Evolutionary conservation across 2,113 vertebrate genomes (phyloP).

Genomic region (Stomatorhinus ivindoensis): DNA sequence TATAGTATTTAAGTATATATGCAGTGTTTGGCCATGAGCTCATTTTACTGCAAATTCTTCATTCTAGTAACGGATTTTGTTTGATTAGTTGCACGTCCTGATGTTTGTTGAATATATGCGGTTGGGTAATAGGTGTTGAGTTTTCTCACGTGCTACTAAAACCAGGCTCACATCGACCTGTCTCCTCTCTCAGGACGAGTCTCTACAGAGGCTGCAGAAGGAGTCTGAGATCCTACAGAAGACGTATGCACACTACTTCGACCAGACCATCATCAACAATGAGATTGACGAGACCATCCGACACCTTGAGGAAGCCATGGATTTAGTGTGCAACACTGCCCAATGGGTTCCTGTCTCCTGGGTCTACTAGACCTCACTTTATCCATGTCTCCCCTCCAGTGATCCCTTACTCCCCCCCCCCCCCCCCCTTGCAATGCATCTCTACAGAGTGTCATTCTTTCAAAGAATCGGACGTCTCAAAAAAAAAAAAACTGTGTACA

Average conservation of each 20-base stretch:
- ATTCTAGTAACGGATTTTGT: not conserved
- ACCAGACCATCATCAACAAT: slow-evolving; percentile 99
- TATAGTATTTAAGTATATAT: not conserved
- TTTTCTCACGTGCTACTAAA: not conserved
- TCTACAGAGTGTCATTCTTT: slow-evolving; percentile 53
- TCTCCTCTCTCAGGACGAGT: slow-evolving; percentile 73
- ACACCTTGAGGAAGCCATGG: slow-evolving; percentile 94
- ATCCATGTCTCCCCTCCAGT: not conserved
- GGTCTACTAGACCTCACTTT: slow-evolving; percentile 59
- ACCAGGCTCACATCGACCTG: not conserved
- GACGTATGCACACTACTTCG: slow-evolving; percentile 97
- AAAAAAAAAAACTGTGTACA: not conserved
- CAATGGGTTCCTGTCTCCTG: slow-evolving; percentile 98
- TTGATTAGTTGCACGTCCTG: not conserved
- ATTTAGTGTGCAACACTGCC: slow-evolving; percentile 84
- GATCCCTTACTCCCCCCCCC: slow-evolving; percentile 14
- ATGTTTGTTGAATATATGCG: not conserved
- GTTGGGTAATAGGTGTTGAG: not conserved
- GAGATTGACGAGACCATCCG: slow-evolving; percentile 98
- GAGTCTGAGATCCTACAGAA: slow-evolving; percentile 97
- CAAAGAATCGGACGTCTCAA: slow-evolving; percentile 34
- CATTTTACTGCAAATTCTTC: not conserved
- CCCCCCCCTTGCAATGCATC: slow-evolving; percentile 37
- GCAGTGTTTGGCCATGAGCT: not conserved
- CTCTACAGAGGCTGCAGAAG: slow-evolving; percentile 95